A percentile compares a stretch with the other conserved stretches of the same genome.
These are phyloP conservation scores for Mycetomoellerius zeteki DNA, from an alignment of 1,140 invertebrate species.

Conservation along the genomic window DNA sequence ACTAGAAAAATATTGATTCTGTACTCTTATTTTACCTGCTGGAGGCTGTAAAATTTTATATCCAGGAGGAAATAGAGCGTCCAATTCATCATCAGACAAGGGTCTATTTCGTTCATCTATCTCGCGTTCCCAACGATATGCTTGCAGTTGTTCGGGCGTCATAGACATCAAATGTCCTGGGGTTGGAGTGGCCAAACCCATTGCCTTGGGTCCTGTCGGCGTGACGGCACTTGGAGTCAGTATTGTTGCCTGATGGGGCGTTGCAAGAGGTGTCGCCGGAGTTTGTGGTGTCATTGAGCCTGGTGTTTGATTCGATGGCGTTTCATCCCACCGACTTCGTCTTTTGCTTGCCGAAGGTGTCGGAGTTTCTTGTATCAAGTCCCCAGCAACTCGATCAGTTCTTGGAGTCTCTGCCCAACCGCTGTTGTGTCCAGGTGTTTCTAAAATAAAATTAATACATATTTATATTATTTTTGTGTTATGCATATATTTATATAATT, in stretches of 20 bases:
- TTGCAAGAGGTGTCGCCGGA: conserved; percentile 90
- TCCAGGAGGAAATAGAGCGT: conserved; percentile 98
- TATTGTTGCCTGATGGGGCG: conserved; percentile 88
- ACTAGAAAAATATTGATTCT: background rate
- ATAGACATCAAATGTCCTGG: conserved; percentile 98
- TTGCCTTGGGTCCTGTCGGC: conserved; percentile 98
- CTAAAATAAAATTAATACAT: conserved; percentile 83
- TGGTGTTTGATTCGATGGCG: conserved; percentile 93
- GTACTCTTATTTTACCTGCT: conserved; percentile 88
- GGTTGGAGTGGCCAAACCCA: conserved; percentile 99
- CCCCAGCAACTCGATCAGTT: conserved; percentile 94
- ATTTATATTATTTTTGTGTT: conserved; percentile 4
- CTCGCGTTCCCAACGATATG: conserved; percentile 99
- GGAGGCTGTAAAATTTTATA: conserved; percentile 99
- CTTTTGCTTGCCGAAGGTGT: conserved; percentile 97
- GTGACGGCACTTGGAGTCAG: conserved; percentile 91
- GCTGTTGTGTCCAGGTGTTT: conserved; percentile 97
- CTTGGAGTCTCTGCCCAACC: conserved; percentile 99
- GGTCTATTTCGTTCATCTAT: conserved; percentile 99
- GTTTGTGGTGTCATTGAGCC: conserved; percentile 92
- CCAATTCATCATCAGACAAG: conserved; percentile 98
- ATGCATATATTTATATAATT: background rate
- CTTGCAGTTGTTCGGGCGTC: conserved; percentile 99
- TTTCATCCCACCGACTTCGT: conserved; percentile 97
- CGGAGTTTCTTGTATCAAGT: conserved; percentile 96